Conservation (phyloP, 23 tunicate genomes). For the Ascidia mentula region DNA sequence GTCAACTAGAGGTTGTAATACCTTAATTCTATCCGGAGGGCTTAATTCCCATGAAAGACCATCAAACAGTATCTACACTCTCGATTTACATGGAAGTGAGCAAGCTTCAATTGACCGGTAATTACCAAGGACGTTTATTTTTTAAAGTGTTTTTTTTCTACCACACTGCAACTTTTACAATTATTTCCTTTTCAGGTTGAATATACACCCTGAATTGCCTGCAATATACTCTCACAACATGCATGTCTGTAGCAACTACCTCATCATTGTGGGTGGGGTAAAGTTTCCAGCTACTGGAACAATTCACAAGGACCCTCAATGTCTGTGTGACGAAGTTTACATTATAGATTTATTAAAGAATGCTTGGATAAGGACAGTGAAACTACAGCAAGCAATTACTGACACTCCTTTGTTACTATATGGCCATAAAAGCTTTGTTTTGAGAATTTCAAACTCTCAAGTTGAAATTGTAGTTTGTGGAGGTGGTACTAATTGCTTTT, state of each 20-base stretch:
- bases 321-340: constrained; percentile 4
- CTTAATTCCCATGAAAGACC: constrained; percentile 26
- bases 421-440: constrained; percentile 40
- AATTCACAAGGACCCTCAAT: not conserved
- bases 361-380: constrained; percentile 14
- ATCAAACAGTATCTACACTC: constrained; percentile 25
- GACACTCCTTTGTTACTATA: constrained; percentile 30
- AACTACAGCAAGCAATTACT: not conserved
- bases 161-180: not conserved
- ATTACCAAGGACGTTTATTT: not conserved
- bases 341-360: constrained; percentile 35
- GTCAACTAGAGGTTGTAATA: not conserved
- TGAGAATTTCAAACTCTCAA: not conserved
- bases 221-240: constrained; percentile 67
- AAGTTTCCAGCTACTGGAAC: constrained; percentile 2
- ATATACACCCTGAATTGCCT: constrained; percentile 24
- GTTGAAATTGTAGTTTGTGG: constrained; percentile 44
- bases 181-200: constrained; percentile 13
- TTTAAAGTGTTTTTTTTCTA: not conserved
- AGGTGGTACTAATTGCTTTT: constrained; percentile 90
- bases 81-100: not conserved
- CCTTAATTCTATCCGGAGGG: constrained; percentile 55
- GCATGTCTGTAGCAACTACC: constrained; percentile 17
- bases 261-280: constrained; percentile 77
- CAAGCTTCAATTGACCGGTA: not conserved